These are phyloP conservation scores for Coremacera marginata DNA, from an alignment of 2,888 invertebrate genomes.

Conservation along the genomic window DNA sequence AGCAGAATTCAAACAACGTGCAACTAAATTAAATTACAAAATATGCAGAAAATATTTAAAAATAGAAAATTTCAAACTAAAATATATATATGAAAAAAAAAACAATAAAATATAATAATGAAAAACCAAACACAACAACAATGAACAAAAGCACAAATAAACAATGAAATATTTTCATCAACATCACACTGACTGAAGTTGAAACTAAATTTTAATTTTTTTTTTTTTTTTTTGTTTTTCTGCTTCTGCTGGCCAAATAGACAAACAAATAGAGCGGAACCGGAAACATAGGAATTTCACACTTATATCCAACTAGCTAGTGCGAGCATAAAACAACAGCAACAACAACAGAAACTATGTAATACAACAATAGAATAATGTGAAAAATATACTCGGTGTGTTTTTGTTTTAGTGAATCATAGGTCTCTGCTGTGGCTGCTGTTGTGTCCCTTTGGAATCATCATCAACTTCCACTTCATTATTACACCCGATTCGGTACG, in stretches of 20 bases:
- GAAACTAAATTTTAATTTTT: background rate
- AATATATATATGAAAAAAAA: background rate
- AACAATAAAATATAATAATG: too few species aligned
- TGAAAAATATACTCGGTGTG: conserved; percentile 14
- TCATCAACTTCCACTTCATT: conserved; percentile 61
- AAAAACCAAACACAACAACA: background rate
- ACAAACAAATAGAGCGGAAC: conserved; percentile 36
- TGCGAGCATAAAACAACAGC: conserved; percentile 7
- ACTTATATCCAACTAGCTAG: conserved; percentile 10
- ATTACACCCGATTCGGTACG: conserved; percentile 54
- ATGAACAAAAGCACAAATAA: conserved; percentile 2
- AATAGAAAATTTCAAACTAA: background rate
- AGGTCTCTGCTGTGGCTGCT: conserved; percentile 2
- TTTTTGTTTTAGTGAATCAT: background rate
- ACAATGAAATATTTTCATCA: conserved; percentile 32
- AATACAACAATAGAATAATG: conserved; percentile 25
- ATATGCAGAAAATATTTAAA: conserved; percentile 25
- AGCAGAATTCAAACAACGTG: background rate
- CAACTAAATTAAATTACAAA: conserved; percentile 19
- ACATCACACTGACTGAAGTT: background rate
- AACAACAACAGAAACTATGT: conserved; percentile 6
- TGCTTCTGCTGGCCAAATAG: background rate
- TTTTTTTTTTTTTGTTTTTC: background rate
- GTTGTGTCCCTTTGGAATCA: conserved; percentile 45
- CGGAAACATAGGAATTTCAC: conserved; percentile 33